These are phyloP conservation scores for Eurypyga helias DNA, from an alignment of 2,113 vertebrate genomes.

Conservation along the genomic window DNA sequence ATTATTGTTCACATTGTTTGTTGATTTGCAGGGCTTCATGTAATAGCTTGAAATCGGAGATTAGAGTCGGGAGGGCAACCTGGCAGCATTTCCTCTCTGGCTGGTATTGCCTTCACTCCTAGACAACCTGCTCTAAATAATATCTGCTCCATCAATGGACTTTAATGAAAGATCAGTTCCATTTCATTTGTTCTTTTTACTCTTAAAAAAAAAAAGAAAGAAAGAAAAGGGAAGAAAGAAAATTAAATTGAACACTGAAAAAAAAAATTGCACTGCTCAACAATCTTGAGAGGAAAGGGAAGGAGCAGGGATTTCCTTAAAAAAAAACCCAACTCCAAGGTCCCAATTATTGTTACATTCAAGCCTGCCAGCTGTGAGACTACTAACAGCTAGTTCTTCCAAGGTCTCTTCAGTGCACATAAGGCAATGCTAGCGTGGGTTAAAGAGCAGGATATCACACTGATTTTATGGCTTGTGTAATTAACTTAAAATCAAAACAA, in stretches of 20 bases:
- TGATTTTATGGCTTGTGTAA: background rate
- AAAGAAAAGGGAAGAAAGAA: background rate
- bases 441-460: background rate
- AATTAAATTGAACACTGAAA: background rate
- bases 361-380: background rate
- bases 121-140: background rate
- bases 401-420: background rate
- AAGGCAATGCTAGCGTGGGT: background rate
- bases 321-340: background rate
- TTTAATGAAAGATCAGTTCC: background rate
- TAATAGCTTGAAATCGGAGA: conserved; percentile 32
- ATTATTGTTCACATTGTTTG: conserved; percentile 21
- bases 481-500: background rate
- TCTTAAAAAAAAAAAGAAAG: background rate
- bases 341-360: background rate
- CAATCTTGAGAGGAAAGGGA: background rate
- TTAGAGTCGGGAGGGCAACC: background rate
- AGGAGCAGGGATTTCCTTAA: background rate
- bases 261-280: background rate
- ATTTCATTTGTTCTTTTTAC: background rate
- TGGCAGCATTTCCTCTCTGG: background rate
- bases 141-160: background rate
- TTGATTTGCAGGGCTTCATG: conserved; percentile 15
- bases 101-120: background rate
- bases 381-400: background rate